Base-by-base conservation (phyloP, 2,797 vertebrate genomes). In the Spatula clypeata region DNA sequence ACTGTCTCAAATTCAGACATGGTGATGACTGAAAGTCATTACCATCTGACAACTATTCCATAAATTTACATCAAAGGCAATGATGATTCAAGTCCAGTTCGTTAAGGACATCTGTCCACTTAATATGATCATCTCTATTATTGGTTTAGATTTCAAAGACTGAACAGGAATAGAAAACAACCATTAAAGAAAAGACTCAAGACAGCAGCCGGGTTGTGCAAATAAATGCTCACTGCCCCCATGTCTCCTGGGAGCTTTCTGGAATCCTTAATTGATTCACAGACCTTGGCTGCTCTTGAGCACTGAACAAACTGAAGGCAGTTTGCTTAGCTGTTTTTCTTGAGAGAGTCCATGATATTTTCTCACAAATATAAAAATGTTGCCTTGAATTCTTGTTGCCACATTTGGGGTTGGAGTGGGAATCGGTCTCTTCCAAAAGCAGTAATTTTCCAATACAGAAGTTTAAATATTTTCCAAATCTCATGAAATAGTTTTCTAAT, bases 11-110 rank as follows among this genome's bases (percentile, higher is more conserved):
- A 84, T 76, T 90, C 61, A 93, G 66, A 90, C 61, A 45, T 36
- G 40, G 54, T 93, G 95, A 97, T 97, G 97, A 97, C 95, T 93
- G 89, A 92, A 97, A 97, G 95, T 97, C 93, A 85, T 85, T 97
- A 97, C 91, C 54, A 79, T 94, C 93, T 94, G 94, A 93, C 93
- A 96, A 77, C 91, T 97, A 94, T 94, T 97, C 95, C 91, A 97
- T 97, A 97, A 94, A 94, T 91, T 97, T 96, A 93, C 5, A 40
- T 95, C 90, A 94, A 91, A 95, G 87, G 65, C 66, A 88, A 94
- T 86, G 85, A 94, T 93, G 84, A 57, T 94, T 88, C 89, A 58
- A 86, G 74, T 75, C 80, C 9, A 27, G 62, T 87, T 94, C 71
- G 64, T 54, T 95, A 95, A 94, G 73, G 92, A 91, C 75, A 86